phyloP scores from a whole-genome alignment of 64 coral and sea anemone species.

The Hydrozoanthus tunicans region DNA sequence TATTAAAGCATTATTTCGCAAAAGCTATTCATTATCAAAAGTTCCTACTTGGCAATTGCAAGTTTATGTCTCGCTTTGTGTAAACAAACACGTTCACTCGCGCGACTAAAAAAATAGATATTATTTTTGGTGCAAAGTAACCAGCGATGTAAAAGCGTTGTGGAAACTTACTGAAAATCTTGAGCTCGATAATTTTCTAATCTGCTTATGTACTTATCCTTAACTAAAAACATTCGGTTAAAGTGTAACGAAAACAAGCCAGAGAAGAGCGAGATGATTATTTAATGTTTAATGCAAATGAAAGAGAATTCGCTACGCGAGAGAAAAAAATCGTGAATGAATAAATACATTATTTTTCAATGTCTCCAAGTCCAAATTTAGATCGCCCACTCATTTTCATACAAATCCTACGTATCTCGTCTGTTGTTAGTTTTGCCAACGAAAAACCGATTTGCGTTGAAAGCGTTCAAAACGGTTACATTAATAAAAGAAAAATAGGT shows the following conservation, averaged over 20 bases:
- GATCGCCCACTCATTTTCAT: constrained; percentile 57
- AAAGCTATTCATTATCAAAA: background rate
- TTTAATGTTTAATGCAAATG: constrained; percentile 36
- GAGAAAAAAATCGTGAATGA: background rate
- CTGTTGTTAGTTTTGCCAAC: constrained; percentile 11
- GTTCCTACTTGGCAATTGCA: background rate
- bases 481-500: constrained; percentile 37
- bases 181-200: background rate
- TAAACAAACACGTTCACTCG: background rate
- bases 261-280: background rate
- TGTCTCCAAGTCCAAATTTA: constrained; percentile 56
- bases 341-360: constrained; percentile 54
- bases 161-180: background rate
- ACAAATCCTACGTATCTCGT: background rate
- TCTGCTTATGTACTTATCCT: constrained; percentile 4
- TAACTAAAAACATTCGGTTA: background rate
- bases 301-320: constrained; percentile 38
- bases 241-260: constrained; percentile 8
- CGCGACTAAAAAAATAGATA: background rate
- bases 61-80: constrained; percentile 1
- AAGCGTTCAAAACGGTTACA: constrained; percentile 28
- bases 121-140: background rate
- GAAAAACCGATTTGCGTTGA: constrained; percentile 15
- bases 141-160: background rate
- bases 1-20: background rate